phyloP scores from a whole-genome alignment of 2,113 vertebrate genomes.

The Chaenogobius annularis region DNA sequence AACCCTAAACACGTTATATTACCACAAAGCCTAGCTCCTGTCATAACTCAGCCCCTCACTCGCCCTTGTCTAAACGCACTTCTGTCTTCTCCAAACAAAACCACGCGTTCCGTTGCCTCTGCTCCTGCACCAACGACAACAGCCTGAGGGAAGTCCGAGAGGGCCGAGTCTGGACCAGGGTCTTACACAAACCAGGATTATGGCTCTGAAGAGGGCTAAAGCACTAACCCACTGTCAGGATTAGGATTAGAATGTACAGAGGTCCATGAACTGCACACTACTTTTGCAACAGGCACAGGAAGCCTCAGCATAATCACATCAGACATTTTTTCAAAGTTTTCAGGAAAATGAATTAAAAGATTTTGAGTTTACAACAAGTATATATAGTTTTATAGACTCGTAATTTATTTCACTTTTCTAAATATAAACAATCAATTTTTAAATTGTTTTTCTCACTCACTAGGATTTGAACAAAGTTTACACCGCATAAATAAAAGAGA shows the following conservation, averaged over 20 bases:
- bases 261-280: neutral
- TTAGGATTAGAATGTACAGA: constrained; percentile 32
- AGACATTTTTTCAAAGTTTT: too few species aligned
- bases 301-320: too few species aligned
- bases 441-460: too few species aligned
- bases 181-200: constrained; percentile 80
- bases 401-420: too few species aligned
- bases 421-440: too few species aligned
- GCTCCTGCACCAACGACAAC: constrained; percentile 30
- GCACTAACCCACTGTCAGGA: constrained; percentile 45
- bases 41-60: constrained; percentile 24
- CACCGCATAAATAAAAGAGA: too few species aligned
- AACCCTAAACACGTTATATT: constrained; percentile 5
- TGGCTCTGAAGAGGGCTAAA: constrained; percentile 75
- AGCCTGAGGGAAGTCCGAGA: constrained; percentile 28
- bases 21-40: constrained; percentile 17
- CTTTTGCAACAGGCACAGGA: neutral
- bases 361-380: too few species aligned
- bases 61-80: constrained; percentile 4
- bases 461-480: too few species aligned
- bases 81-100: neutral
- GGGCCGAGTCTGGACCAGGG: constrained; percentile 15
- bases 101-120: constrained; percentile 33
- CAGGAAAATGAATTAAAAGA: too few species aligned
- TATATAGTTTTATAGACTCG: too few species aligned